Conservation (phyloP, 2,888 invertebrate genomes). For the Chromoteleia sp. region DNA sequence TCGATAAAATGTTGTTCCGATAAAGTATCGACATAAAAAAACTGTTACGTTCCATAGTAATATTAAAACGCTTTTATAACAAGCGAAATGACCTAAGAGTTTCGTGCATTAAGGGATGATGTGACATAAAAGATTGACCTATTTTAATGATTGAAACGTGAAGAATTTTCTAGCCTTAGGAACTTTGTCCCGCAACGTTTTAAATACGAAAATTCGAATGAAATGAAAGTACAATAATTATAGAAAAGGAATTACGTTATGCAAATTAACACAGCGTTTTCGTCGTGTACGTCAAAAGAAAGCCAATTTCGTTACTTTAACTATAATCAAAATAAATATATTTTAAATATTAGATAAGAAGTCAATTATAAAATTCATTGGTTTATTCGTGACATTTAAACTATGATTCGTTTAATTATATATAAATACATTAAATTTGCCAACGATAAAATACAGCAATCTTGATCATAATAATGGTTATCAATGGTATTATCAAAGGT, state of each 20-base stretch:
- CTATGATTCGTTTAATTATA: too few relatives aligned
- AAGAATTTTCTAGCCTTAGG: constrained; percentile 1
- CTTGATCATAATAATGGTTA: too few relatives aligned
- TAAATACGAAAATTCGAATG: constrained; percentile 1
- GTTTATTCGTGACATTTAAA: too few relatives aligned
- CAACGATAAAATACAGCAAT: too few relatives aligned
- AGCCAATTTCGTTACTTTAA: background rate
- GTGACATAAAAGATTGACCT: constrained; percentile 24
- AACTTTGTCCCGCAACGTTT: constrained; percentile 5
- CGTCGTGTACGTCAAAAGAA: background rate
- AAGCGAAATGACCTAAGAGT: constrained; percentile 9
- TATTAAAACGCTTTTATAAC: constrained; percentile 19
- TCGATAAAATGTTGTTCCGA: too few relatives aligned
- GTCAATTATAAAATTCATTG: too few relatives aligned
- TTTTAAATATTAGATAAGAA: too few relatives aligned
- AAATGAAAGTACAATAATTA: constrained; percentile 2
- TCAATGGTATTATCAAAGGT: too few relatives aligned
- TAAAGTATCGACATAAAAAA: background rate
- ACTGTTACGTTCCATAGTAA: constrained; percentile 3
- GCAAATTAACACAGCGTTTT: background rate
- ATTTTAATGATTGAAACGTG: constrained; percentile 2
- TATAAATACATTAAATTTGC: too few relatives aligned
- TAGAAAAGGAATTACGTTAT: background rate
- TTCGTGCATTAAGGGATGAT: constrained; percentile 1
- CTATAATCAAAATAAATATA: too few relatives aligned